Evolutionary conservation across 2,113 vertebrate species (phyloP).

Genomic region (Plecturocebus donacophilus): DNA sequence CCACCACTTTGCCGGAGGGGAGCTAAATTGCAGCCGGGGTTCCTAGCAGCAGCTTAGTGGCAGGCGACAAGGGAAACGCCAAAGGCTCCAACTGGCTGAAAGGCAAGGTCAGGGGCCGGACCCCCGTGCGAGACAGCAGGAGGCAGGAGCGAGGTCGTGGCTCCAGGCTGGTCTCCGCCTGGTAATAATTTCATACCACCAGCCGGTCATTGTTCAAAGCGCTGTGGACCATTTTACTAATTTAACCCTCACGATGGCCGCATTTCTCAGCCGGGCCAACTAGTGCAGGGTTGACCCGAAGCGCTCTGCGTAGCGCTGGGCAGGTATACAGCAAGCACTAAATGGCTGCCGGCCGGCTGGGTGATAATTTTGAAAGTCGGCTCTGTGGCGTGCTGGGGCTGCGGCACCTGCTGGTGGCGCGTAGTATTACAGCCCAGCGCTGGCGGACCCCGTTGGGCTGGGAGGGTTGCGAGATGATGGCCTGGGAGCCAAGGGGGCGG

Average conservation of each 20-base stretch:
- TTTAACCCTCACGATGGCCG: neutral
- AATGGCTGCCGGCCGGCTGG: neutral
- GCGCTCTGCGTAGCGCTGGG: neutral
- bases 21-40: neutral
- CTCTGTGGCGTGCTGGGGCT: neutral
- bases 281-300: neutral
- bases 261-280: neutral
- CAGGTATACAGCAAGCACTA: neutral
- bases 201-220: neutral
- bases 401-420: conserved; percentile 61
- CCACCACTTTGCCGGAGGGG: neutral
- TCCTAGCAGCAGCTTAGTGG: neutral
- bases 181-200: neutral
- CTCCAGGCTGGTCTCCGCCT: neutral
- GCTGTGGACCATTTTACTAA: no score
- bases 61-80: neutral
- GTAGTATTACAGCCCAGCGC: conserved; percentile 12
- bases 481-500: neutral
- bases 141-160: neutral
- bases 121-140: neutral
- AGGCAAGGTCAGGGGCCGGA: neutral
- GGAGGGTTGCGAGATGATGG: neutral
- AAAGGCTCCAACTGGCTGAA: neutral
- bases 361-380: neutral
- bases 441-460: neutral